These are phyloP conservation scores for Otus sunia DNA, from an alignment of 2,113 vertebrate genomes.

Conservation along the genomic window DNA sequence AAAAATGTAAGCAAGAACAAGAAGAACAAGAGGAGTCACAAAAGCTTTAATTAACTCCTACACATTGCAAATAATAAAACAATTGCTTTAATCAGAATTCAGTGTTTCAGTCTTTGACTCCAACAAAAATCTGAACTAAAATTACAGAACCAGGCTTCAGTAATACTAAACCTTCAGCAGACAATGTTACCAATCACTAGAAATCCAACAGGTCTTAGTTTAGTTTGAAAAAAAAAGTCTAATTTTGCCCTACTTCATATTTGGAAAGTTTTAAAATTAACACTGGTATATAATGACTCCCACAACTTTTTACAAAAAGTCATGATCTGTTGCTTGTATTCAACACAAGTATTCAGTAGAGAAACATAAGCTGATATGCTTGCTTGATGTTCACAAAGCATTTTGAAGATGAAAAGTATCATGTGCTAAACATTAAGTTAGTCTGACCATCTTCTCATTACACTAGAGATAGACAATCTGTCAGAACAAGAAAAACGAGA, in stretches of 20 bases:
- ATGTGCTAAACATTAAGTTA: not conserved
- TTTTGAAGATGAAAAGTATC: conserved; percentile 22
- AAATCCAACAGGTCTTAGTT: not conserved
- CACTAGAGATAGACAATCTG: conserved; percentile 12
- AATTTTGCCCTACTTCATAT: not conserved
- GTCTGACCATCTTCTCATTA: not conserved
- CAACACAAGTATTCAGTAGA: not conserved
- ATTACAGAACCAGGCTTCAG: not conserved
- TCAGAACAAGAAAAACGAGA: conserved; percentile 10
- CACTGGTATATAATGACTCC: not conserved
- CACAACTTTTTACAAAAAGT: not conserved
- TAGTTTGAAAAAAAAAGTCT: not conserved
- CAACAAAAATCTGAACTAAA: not conserved
- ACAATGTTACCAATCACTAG: not conserved
- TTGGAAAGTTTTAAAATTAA: not conserved
- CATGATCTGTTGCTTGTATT: not conserved
- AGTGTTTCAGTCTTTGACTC: not conserved
- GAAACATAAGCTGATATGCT: not conserved
- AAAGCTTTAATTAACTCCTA: not conserved
- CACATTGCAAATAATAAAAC: not conserved
- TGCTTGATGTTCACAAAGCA: not conserved
- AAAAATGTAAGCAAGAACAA: not conserved
- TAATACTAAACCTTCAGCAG: not conserved
- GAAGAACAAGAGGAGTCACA: not conserved
- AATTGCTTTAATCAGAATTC: not conserved